Percentiles rank a stretch among this genome's conserved stretches.
These are phyloP conservation scores for Hirundo rustica DNA, from an alignment of 2,797 vertebrate genomes.

Conservation along the genomic window DNA sequence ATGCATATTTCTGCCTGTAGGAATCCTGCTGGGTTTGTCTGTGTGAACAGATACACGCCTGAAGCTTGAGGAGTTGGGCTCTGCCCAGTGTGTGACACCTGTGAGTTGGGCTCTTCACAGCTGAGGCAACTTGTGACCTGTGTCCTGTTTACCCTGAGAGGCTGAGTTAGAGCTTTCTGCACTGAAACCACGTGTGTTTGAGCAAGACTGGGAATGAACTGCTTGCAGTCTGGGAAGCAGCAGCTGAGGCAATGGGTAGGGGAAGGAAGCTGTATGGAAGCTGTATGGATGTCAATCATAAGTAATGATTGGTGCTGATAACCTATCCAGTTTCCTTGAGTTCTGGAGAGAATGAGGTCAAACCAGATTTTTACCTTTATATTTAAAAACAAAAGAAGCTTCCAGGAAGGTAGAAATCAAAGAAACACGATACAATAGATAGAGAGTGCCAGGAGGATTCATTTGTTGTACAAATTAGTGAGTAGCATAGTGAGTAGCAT, in stretches of 20 bases:
- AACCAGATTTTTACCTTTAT: background rate
- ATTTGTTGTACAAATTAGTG: background rate
- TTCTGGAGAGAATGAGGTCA: background rate
- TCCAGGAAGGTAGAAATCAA: background rate
- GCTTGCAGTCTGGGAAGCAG: background rate
- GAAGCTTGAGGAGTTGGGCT: background rate
- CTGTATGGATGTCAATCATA: too few species aligned
- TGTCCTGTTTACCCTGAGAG: background rate
- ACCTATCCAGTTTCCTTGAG: background rate
- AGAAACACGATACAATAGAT: background rate
- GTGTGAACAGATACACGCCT: too few species aligned
- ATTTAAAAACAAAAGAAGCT: background rate
- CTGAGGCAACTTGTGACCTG: background rate
- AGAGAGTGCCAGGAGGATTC: background rate
- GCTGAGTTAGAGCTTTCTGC: background rate
- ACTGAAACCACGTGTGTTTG: rapidly evolving
- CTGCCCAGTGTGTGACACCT: background rate
- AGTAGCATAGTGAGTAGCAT: background rate
- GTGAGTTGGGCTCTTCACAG: background rate
- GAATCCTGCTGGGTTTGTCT: background rate
- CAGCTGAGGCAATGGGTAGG: background rate
- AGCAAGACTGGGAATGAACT: background rate
- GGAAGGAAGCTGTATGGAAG: background rate
- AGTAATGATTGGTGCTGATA: background rate
- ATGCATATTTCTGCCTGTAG: background rate